These are phyloP conservation scores for Hyles vespertilio DNA, from an alignment of 1,140 invertebrate genomes.

Conservation along the genomic window DNA sequence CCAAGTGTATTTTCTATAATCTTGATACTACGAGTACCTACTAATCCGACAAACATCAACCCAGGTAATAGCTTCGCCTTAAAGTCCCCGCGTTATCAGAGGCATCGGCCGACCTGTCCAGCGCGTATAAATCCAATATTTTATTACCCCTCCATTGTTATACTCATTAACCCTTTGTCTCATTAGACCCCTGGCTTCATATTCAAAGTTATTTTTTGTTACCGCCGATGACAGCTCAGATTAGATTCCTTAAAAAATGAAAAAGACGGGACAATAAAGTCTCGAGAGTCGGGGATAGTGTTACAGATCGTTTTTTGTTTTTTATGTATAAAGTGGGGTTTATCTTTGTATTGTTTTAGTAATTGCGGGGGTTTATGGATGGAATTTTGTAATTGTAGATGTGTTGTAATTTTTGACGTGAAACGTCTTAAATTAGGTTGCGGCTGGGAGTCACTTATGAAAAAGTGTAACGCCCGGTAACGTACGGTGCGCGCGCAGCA, in stretches of 20 bases:
- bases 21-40: no score
- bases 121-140: constrained; percentile 69
- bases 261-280: not conserved
- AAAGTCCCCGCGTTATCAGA: constrained; percentile 61
- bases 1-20: no score
- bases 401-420: no score
- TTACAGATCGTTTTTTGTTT: not conserved
- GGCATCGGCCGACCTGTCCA: constrained; percentile 48
- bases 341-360: no score
- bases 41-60: no score
- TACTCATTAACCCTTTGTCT: constrained; percentile 73
- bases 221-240: constrained; percentile 62
- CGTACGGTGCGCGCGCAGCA: no score
- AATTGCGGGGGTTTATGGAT: no score
- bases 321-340: not conserved
- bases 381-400: no score
- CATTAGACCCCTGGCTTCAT: constrained; percentile 63
- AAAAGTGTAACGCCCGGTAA: no score
- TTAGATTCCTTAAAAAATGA: constrained; percentile 34
- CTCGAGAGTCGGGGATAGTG: not conserved
- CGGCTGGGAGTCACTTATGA: no score
- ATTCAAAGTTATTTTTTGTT: constrained; percentile 60
- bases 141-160: constrained; percentile 67
- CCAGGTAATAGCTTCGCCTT: constrained; percentile 34
- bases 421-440: no score